Percentiles rank a stretch among this genome's conserved stretches.
These are phyloP conservation scores for Centruroides vittatus DNA, from an alignment of 1,140 invertebrate species.

Conservation along the genomic window DNA sequence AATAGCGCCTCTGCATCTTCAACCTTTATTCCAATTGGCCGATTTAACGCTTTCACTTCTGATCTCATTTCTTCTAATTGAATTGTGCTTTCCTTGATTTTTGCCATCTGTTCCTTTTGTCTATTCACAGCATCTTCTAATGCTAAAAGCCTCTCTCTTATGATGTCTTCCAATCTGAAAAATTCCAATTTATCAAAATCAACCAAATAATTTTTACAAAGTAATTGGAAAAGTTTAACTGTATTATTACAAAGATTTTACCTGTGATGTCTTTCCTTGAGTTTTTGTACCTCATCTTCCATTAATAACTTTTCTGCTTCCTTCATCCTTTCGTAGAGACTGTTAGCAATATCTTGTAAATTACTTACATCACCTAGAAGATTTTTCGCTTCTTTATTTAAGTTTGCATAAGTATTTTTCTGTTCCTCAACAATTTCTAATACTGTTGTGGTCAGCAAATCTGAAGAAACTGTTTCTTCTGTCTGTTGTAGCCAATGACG, in stretches of 20 bases:
- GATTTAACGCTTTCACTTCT: conserved; percentile 63
- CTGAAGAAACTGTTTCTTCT: conserved; percentile 63
- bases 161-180: conserved; percentile 36
- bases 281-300: conserved; percentile 2
- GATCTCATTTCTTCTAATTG: conserved; percentile 64
- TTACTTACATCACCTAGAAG: conserved; percentile 10
- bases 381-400: conserved; percentile 10
- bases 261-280: conserved; percentile 4
- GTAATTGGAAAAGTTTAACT: no score
- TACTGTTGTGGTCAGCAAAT: conserved; percentile 51
- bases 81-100: conserved; percentile 59
- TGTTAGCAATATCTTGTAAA: conserved; percentile 10
- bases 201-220: no score
- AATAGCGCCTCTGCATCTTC: conserved; percentile 25
- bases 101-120: conserved; percentile 61
- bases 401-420: conserved; percentile 30
- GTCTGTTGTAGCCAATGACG: conserved; percentile 74
- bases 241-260: not conserved
- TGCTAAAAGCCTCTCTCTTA: conserved; percentile 53
- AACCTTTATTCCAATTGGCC: conserved; percentile 59
- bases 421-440: conserved; percentile 71
- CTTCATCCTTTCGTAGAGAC: conserved; percentile 5
- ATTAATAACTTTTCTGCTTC: conserved; percentile 4
- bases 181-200: not conserved
- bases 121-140: conserved; percentile 42